Conservation (phyloP, 2,888 invertebrate species). For the Tortrix viridana region DNA sequence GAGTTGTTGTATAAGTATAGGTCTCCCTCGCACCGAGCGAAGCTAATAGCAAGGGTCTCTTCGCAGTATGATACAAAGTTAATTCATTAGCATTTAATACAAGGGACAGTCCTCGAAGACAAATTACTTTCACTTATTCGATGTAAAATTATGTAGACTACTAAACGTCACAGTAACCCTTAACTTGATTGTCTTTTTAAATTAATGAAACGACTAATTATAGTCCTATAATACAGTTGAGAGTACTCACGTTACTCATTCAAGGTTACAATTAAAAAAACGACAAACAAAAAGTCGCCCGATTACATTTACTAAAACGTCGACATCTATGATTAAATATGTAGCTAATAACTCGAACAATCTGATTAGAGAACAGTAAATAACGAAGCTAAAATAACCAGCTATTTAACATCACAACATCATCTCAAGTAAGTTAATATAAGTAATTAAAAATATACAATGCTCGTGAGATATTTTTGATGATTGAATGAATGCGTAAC, state of each 20-base stretch:
- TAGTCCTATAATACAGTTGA: slow-evolving; percentile 57
- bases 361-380: slow-evolving; percentile 23
- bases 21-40: slow-evolving; percentile 14
- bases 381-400: slow-evolving; percentile 31
- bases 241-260: slow-evolving; percentile 41
- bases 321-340: slow-evolving; percentile 29
- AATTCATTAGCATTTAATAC: slow-evolving; percentile 41
- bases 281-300: slow-evolving; percentile 21
- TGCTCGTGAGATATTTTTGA: slow-evolving; percentile 17
- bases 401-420: slow-evolving; percentile 36
- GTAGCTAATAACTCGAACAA: slow-evolving; percentile 20
- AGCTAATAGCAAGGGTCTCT: slow-evolving; percentile 14
- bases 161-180: slow-evolving; percentile 58
- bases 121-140: slow-evolving; percentile 40
- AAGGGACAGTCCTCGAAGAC: slow-evolving; percentile 22
- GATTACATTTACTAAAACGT: slow-evolving; percentile 27
- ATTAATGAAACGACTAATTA: slow-evolving; percentile 53
- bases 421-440: slow-evolving; percentile 18
- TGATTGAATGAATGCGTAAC: slow-evolving; percentile 49
- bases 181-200: slow-evolving; percentile 61
- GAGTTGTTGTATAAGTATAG: slow-evolving; percentile 41
- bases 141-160: slow-evolving; percentile 44
- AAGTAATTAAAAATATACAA: slow-evolving; percentile 16
- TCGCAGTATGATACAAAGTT: slow-evolving; percentile 25
- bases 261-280: slow-evolving; percentile 21